Evolutionary conservation across 1,140 invertebrate genomes (phyloP).

Genomic region (Alviniconcha marisindica): DNA sequence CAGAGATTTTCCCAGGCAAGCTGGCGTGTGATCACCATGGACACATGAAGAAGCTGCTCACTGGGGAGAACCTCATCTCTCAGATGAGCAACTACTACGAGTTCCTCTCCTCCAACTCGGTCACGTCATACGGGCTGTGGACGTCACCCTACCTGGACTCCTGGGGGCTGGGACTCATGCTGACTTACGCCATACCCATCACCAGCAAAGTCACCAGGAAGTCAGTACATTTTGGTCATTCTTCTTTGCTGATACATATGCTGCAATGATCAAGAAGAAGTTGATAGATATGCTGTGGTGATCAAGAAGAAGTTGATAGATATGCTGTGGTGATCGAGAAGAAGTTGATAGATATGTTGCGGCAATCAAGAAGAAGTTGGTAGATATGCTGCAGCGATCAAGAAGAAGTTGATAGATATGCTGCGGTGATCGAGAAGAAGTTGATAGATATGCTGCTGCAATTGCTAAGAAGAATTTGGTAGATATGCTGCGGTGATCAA

Average conservation of each 20-base stretch:
- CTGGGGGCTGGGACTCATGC: constrained; percentile 75
- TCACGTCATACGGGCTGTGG: constrained; percentile 73
- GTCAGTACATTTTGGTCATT: constrained; percentile 56
- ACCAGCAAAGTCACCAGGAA: constrained; percentile 72
- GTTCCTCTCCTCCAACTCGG: constrained; percentile 74
- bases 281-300: too few relatives aligned
- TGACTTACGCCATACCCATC: constrained; percentile 76
- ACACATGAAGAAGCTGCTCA: constrained; percentile 73
- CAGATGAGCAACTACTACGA: constrained; percentile 77
- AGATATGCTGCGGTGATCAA: too few relatives aligned
- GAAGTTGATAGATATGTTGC: too few relatives aligned
- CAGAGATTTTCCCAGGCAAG: constrained; percentile 75
- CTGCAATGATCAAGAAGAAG: not conserved
- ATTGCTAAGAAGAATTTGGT: too few relatives aligned
- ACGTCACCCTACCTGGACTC: constrained; percentile 77
- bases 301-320: too few relatives aligned
- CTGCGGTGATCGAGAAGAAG: too few relatives aligned
- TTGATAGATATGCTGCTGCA: too few relatives aligned
- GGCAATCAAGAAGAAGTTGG: too few relatives aligned
- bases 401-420: too few relatives aligned
- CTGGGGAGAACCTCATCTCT: constrained; percentile 76
- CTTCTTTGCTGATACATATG: constrained; percentile 65
- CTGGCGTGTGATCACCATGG: constrained; percentile 74
- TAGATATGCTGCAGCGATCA: too few relatives aligned
- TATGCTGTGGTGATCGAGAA: too few relatives aligned